Base-by-base conservation (phyloP, 2,797 vertebrate genomes). In the Menidia menidia region DNA sequence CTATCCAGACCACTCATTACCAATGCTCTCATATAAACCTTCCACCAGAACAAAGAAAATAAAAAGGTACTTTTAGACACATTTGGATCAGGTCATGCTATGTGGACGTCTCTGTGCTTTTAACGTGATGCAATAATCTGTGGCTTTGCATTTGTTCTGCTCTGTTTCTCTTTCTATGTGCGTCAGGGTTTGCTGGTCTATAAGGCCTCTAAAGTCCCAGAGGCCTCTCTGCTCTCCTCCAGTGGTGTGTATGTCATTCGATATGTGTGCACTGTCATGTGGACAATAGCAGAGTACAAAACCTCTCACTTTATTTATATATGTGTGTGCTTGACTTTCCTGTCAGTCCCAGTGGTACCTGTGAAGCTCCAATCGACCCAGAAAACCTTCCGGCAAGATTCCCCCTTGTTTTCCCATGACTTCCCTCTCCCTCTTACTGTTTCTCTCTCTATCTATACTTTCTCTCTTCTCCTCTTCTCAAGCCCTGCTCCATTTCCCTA, bases 291-390 rank as follows among this genome's bases (percentile, higher is more conserved):
- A 48, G 25, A 57, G 44, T 41, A 39, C 55, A 25, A 19, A 25
- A 32, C 33, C 33, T 45, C 42, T 47, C 15, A n/a, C 15, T 43
- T 50, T 39, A 47, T 19, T 35, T 52, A 33, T 58, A 55, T 68
- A 65, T 60, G 65, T 55, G 68, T 52, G 67, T 55, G 32, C 31
- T 54, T 54, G 19, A 51, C 50, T 61, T 67, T 25, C 25, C 48
- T 63, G 57, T 63, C 12, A 39, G 52, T 84, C 80, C 77, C 78
- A 66, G 31, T 67, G 75, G 85, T 45, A 74, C 35, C 41, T 47
- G 50, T 48, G 72, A 73, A 77, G 64, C 73, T 78, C 57, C 47
- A 1, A 30, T 82, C 62, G 51, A 85, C 82, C 81, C 73, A 88
- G 70, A 85, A 84, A 85, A 30, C 47, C 75, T 81, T 48, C 74